Evolutionary conservation across 37 sponge, comb jelly and placozoan species (phyloP).

Genomic region (Mnemiopsis leidyi): DNA sequence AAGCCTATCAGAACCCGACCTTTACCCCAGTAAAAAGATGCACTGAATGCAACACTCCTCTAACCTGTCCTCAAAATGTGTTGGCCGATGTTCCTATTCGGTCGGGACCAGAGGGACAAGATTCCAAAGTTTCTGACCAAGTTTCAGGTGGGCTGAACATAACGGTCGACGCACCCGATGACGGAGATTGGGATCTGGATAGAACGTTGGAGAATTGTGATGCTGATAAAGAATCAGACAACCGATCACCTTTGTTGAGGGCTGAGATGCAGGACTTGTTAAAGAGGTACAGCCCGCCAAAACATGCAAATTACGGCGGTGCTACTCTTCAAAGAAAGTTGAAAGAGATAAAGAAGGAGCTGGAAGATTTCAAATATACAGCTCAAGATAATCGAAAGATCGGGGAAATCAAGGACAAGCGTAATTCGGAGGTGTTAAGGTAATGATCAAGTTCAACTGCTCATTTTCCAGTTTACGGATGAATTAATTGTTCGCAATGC

Average conservation of each 20-base stretch:
- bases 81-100: not conserved
- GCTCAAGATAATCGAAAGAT: not conserved
- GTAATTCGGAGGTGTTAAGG: not conserved
- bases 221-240: not conserved
- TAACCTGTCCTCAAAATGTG: not conserved
- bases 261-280: conserved; percentile 44
- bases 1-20: not conserved
- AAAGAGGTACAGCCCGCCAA: conserved; percentile 36
- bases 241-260: not conserved
- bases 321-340: conserved; percentile 10
- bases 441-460: too few species aligned
- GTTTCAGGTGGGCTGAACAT: not conserved
- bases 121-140: not conserved
- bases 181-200: not conserved
- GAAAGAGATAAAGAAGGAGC: conserved; percentile 20
- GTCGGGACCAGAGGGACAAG: not conserved
- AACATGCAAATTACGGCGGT: not conserved
- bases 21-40: not conserved
- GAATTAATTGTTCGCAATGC: too few species aligned
- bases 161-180: not conserved
- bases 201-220: not conserved
- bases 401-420: conserved; percentile 37
- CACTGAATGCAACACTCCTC: not conserved
- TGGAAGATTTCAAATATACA: not conserved
- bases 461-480: too few species aligned